A percentile compares a stretch with the other conserved stretches of the same genome.
Conservation (phyloP, 2,888 invertebrate species). For the Gymnoscelis rufifasciata region DNA sequence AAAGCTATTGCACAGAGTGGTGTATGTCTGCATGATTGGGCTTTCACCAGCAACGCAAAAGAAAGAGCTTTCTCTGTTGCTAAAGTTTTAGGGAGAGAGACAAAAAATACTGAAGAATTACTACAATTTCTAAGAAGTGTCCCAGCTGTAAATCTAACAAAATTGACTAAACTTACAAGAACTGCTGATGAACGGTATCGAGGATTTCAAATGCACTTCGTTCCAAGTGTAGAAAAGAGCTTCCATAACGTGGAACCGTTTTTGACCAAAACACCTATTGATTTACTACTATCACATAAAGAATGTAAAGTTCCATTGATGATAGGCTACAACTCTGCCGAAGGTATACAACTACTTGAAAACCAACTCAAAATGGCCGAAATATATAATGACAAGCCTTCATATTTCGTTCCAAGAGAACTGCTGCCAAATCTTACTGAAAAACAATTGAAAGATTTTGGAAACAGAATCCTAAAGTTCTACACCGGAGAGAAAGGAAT, state of each 20-base stretch:
- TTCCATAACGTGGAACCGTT: slow-evolving; percentile 46
- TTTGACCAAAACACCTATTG: slow-evolving; percentile 42
- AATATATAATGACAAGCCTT: slow-evolving; percentile 39
- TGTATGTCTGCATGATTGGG: slow-evolving; percentile 48
- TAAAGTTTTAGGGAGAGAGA: slow-evolving; percentile 50
- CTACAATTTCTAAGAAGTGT: slow-evolving; percentile 42
- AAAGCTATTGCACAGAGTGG: slow-evolving; percentile 64
- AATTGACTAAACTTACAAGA: slow-evolving; percentile 38
- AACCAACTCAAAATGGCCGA: slow-evolving; percentile 38
- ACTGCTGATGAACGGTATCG: slow-evolving; percentile 44
- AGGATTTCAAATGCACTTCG: slow-evolving; percentile 48
- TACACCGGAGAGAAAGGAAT: slow-evolving; percentile 44
- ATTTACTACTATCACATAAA: slow-evolving; percentile 40
- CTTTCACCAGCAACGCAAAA: slow-evolving; percentile 34
- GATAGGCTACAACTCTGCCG: slow-evolving; percentile 52
- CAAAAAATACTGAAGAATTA: slow-evolving; percentile 42
- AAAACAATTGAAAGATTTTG: slow-evolving; percentile 40
- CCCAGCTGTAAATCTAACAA: slow-evolving; percentile 42
- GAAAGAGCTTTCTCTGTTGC: slow-evolving; percentile 50
- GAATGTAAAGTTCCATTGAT: slow-evolving; percentile 47
- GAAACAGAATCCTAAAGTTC: slow-evolving; percentile 43
- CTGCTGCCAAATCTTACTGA: slow-evolving; percentile 36
- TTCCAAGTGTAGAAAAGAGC: slow-evolving; percentile 53
- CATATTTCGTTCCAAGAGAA: slow-evolving; percentile 47
- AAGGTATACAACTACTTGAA: slow-evolving; percentile 43